These are phyloP conservation scores for Drosophila nigricruria DNA, from an alignment of 2,888 invertebrate genomes.

Conservation along the genomic window DNA sequence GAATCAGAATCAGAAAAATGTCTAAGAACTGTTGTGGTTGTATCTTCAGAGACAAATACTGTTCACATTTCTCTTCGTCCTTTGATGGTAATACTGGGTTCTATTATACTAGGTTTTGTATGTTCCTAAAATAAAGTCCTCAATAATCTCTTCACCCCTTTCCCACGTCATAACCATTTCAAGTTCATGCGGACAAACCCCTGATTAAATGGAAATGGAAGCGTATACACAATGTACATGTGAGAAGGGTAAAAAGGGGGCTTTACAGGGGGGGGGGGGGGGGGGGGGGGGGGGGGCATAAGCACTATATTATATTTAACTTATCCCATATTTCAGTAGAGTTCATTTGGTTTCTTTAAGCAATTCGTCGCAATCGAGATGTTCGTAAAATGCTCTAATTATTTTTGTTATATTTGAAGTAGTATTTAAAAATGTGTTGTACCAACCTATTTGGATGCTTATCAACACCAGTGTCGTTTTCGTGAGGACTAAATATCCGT, in stretches of 20 bases:
- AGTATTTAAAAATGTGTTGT: constrained; percentile 73
- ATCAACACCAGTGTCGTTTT: constrained; percentile 87
- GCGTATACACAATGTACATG: not conserved
- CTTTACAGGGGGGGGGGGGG: not conserved
- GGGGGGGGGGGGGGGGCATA: no score
- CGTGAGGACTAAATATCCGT: constrained; percentile 96
- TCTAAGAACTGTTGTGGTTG: not conserved
- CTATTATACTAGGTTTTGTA: not conserved
- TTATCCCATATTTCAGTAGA: not conserved
- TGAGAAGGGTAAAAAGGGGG: not conserved
- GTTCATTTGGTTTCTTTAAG: not conserved
- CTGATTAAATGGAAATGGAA: not conserved
- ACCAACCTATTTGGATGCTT: constrained; percentile 86
- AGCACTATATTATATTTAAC: not conserved
- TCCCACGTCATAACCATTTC: not conserved
- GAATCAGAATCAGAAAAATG: not conserved
- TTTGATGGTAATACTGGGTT: not conserved
- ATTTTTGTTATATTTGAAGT: constrained; percentile 31
- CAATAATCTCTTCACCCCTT: not conserved
- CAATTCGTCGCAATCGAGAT: not conserved
- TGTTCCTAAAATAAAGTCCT: not conserved
- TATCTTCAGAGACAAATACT: not conserved
- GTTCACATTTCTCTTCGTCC: not conserved
- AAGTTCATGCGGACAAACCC: not conserved
- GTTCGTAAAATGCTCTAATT: constrained; percentile 3